Percentiles rank a stretch among this genome's conserved stretches.
phyloP scores from a whole-genome alignment of 2,113 vertebrate species.

The Zootoca vivipara region DNA sequence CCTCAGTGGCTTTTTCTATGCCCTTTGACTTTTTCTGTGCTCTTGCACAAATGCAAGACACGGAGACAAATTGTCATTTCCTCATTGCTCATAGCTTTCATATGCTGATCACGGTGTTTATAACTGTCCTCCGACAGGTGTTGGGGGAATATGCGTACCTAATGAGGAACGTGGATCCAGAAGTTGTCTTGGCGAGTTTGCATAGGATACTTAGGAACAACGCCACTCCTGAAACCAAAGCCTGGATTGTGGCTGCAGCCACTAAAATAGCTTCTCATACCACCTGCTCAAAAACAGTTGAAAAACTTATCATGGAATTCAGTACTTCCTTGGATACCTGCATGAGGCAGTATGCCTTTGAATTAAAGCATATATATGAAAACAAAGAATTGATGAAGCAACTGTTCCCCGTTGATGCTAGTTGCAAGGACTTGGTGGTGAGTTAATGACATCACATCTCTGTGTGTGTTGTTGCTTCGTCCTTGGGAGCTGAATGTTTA shows the following conservation, averaged over 20 bases:
- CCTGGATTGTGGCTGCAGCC: constrained; percentile 88
- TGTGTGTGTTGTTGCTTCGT: neutral
- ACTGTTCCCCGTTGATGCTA: constrained; percentile 76
- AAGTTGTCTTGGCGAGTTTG: constrained; percentile 80
- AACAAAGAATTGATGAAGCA: constrained; percentile 78
- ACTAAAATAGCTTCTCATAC: constrained; percentile 81
- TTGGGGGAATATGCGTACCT: constrained; percentile 91
- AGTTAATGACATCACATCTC: constrained; percentile 4
- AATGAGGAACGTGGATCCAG: constrained; percentile 74
- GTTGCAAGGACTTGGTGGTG: constrained; percentile 77
- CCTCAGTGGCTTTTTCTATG: neutral
- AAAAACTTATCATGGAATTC: constrained; percentile 78
- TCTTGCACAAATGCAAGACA: too few relatives aligned
- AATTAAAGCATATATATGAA: constrained; percentile 84
- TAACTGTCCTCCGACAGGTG: constrained; percentile 75
- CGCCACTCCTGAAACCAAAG: constrained; percentile 87
- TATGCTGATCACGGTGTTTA: neutral
- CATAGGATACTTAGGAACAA: constrained; percentile 77
- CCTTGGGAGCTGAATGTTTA: neutral
- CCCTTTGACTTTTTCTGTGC: neutral
- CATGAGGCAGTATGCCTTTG: constrained; percentile 88
- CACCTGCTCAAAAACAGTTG: constrained; percentile 65
- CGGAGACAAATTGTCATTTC: neutral
- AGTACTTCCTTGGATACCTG: constrained; percentile 85
- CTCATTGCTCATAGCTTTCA: neutral